Base-by-base conservation (phyloP, 2,797 vertebrate species). In the Coendou prehensilis region DNA sequence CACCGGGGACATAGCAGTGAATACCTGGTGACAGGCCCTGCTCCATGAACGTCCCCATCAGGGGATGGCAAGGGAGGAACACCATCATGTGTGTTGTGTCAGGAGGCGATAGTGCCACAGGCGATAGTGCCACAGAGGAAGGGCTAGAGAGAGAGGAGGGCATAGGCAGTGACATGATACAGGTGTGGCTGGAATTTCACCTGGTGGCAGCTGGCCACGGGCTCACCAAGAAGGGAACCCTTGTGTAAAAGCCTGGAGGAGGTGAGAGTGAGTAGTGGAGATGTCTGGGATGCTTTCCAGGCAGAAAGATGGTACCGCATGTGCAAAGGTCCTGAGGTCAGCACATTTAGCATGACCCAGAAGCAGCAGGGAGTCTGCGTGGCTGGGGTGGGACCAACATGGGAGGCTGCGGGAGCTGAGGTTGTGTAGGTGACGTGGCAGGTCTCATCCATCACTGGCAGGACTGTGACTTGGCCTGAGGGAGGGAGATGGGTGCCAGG, bases 41-140 rank as follows among this genome's bases (percentile, higher is more conserved):
- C 22, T 26, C 28, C 15, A 71, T 6, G 0, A 3, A 9, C 10
- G 50, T 75, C 56, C 41, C 76, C 7, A 3, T 26, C 3, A 2
- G 10, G 59, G 26, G 73, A 84, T 2, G 28, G 45, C 26, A 47
- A 3, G 45, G 45, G 26, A 7, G 73, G 45, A 50, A 50, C 26
- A 28, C 26, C 2, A 41, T 50, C 6, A 3, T 17, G n/a, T 23
- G 11, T 22, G 20, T 9, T 9, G 3, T 59, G 45, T 13, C 26
- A 5, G 45, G 45, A 33, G 78, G n/a, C 3, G 18, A 15, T 26
- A 20, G 4, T 57, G 47, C 33, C 15, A 10, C 6, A 8, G 28
- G 41, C 5, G 18, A 20, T 20, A 17, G 6, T 54, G 45, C n/a
- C 10, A 15, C 9, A 10, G 20, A 37, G 67, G 23, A 76, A 17